phyloP scores from a whole-genome alignment of 1,140 invertebrate genomes.

The Agrypnia vestita region DNA sequence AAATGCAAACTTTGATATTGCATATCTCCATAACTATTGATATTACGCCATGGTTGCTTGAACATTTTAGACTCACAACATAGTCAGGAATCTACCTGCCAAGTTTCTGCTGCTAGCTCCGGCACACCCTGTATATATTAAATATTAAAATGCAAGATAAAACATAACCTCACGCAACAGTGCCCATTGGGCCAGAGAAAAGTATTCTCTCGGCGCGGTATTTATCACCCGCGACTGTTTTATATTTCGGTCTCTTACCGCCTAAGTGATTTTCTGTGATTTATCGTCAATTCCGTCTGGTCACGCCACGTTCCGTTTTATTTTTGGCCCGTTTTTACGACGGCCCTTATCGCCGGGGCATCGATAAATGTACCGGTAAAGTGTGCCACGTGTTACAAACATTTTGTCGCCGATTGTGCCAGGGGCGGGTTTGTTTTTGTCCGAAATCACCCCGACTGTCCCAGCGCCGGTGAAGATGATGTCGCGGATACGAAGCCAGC shows the following conservation, averaged over 20 bases:
- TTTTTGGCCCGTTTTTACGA: neutral
- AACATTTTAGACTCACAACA: no score
- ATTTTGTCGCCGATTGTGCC: conserved; percentile 32
- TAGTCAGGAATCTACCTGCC: no score
- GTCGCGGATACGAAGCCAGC: no score
- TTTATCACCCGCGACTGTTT: conserved; percentile 28
- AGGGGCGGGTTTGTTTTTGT: neutral
- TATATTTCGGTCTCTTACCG: conserved; percentile 33
- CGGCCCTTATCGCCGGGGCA: conserved; percentile 8
- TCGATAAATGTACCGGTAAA: conserved; percentile 42
- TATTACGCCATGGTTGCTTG: no score
- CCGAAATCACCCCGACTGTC: neutral
- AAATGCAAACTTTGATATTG: no score
- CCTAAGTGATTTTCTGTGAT: conserved; percentile 42
- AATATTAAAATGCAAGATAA: no score
- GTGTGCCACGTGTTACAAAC: conserved; percentile 33
- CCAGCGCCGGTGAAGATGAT: no score
- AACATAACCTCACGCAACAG: conserved; percentile 26
- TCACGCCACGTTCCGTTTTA: conserved; percentile 29
- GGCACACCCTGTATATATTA: no score
- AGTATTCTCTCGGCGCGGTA: neutral
- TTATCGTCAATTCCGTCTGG: conserved; percentile 32
- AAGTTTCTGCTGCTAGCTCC: no score
- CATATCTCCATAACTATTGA: no score
- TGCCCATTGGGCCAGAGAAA: neutral